Conservation (phyloP, 1,140 invertebrate genomes). For the Cotesia chilonis region DNA sequence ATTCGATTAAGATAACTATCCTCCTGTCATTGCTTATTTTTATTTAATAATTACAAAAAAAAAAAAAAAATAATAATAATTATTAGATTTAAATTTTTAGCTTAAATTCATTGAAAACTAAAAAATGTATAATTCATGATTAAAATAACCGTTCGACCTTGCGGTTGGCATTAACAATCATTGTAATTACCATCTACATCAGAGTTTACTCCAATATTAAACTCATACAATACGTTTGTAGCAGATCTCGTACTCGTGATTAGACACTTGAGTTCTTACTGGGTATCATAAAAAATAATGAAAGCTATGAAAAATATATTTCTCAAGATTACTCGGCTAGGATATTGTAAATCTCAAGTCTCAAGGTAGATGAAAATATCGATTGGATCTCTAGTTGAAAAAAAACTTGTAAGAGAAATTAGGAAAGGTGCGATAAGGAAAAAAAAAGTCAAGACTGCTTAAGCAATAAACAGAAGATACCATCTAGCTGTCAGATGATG, state of each 20-base stretch:
- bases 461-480: too few relatives aligned
- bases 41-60: not conserved
- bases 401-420: too few relatives aligned
- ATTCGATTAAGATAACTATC: conserved; percentile 30
- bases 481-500: too few relatives aligned
- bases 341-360: too few relatives aligned
- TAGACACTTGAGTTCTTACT: conserved; percentile 1
- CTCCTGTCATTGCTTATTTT: not conserved
- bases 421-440: too few relatives aligned
- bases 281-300: not conserved
- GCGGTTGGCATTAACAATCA: conserved; percentile 29
- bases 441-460: too few relatives aligned
- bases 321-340: too few relatives aligned
- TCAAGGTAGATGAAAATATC: too few relatives aligned
- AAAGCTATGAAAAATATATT: too few relatives aligned
- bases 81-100: not conserved
- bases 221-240: conserved; percentile 7
- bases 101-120: not conserved
- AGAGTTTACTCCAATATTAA: too few relatives aligned
- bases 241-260: not conserved
- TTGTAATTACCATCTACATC: conserved; percentile 23
- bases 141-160: not conserved
- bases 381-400: too few relatives aligned
- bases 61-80: not conserved
- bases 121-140: not conserved